Evolutionary conservation across 2,113 vertebrate species (phyloP).

Genomic region (Talpa occidentalis): DNA sequence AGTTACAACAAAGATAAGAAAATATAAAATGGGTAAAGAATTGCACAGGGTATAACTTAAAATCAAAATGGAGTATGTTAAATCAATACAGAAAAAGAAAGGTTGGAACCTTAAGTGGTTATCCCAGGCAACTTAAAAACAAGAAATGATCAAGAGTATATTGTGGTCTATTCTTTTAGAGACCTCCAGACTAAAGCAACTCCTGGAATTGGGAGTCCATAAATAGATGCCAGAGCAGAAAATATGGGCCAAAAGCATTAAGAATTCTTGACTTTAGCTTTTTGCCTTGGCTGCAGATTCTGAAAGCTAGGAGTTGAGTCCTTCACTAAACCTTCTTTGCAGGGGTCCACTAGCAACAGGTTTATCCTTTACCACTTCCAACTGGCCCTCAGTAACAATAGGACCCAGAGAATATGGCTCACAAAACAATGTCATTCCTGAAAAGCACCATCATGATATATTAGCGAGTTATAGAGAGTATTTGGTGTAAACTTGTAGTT

Average conservation of each 20-base stretch:
- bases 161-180: slow-evolving; percentile 43
- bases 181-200: neutral
- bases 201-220: neutral
- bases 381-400: neutral
- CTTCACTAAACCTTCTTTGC: neutral
- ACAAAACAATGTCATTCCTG: neutral
- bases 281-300: slow-evolving; percentile 19
- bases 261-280: slow-evolving; percentile 42
- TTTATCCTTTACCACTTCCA: neutral
- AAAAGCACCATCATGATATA: neutral
- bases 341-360: neutral
- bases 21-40: neutral
- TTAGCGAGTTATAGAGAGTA: neutral
- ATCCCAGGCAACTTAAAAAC: neutral
- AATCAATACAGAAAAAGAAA: neutral
- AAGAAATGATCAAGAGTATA: neutral
- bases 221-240: slow-evolving; percentile 42
- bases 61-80: neutral
- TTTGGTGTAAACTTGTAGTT: neutral
- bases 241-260: slow-evolving; percentile 17
- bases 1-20: neutral
- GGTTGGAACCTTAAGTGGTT: neutral
- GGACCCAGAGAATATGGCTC: neutral
- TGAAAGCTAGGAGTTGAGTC: slow-evolving; percentile 40
- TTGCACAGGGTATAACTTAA: neutral